phyloP scores from a whole-genome alignment of 2,113 vertebrate species.

The Oreochromis tanganicae region DNA sequence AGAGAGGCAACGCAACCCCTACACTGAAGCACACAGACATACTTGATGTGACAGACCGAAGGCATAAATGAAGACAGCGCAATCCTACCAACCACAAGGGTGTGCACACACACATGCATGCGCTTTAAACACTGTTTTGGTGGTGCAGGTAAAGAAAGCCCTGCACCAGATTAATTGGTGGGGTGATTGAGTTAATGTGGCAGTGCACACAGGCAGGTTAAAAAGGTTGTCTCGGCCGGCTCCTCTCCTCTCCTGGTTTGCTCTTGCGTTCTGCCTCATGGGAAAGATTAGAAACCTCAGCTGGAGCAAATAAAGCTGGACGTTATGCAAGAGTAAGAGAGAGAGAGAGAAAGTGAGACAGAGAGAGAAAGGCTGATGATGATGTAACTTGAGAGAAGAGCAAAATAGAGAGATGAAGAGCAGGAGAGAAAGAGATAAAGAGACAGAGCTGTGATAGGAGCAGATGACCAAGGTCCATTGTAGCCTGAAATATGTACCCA shows the following conservation, averaged over 20 bases:
- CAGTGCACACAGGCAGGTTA: slow-evolving; percentile 32
- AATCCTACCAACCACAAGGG: not conserved
- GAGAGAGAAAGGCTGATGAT: slow-evolving; percentile 30
- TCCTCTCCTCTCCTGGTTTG: slow-evolving; percentile 42
- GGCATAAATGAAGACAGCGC: not conserved
- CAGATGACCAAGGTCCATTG: not conserved
- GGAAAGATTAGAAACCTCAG: slow-evolving; percentile 70
- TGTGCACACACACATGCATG: not conserved
- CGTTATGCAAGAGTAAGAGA: slow-evolving; percentile 69
- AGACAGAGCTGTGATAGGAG: not conserved
- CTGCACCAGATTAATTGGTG: slow-evolving; percentile 44
- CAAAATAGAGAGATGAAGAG: slow-evolving; percentile 30
- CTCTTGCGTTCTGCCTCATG: slow-evolving; percentile 50
- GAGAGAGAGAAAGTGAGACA: slow-evolving; percentile 1
- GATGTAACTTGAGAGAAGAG: slow-evolving; percentile 60
- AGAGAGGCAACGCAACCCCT: slow-evolving; percentile 6
- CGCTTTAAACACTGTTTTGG: not conserved
- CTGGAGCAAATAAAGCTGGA: slow-evolving; percentile 71
- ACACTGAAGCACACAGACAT: slow-evolving; percentile 1
- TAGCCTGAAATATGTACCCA: not conserved
- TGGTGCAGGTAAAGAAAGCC: slow-evolving; percentile 29
- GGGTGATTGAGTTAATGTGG: slow-evolving; percentile 54
- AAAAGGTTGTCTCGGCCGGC: slow-evolving; percentile 19
- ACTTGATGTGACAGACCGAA: not conserved
- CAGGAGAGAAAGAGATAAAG: not conserved